Evolutionary conservation across 2,888 invertebrate genomes (phyloP), one percentile per base, ranked within the genome.

Genomic region (Parnassius orleans): DNA sequence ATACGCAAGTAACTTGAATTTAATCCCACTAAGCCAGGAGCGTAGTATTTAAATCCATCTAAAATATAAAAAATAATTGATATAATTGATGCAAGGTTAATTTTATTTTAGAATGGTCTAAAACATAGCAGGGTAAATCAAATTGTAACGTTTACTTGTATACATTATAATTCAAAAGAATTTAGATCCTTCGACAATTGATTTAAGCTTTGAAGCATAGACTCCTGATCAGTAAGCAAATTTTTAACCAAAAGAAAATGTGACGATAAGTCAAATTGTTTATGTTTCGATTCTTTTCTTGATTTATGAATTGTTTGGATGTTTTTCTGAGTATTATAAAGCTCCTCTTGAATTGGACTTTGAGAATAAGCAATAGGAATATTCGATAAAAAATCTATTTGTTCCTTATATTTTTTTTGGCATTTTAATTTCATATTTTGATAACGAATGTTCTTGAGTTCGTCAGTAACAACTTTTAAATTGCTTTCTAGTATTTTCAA

Each of bases 201-300:
- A 65, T 74, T 79, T 42, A 86, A 71, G 66, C 82, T 79, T 60
- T 71, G 67, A 33, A 86, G 61, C 66, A 85, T 72, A 24, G 57
- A 66, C 55, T 82, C 78, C 72, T 87, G 86, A 70, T 83, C 79
- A 33, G 65, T 57, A 1, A 87, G 72, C 58, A 87, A 74, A 43
- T 75, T 76, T 66, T 77, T 77, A 0, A 86, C 77, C 7, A 79
- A 72, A 43, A 69, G 65, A 52, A 87, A 71, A 74, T 87, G 87
- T 41, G 72, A 68, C 1, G 70, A 68, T 46, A 86, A 66, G 66
- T 82, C 74, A 12, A 76, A 68, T 62, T 67, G 66, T 52, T 15
- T 46, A 11, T 11, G 14, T 10, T 60, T 57, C 1, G 53, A 33
- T 42, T 54, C 24, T 60, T 53, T 19, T 63, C 53, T 41, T 47